phyloP scores from a whole-genome alignment of 2,113 vertebrate genomes.

The Globicephala melas region DNA sequence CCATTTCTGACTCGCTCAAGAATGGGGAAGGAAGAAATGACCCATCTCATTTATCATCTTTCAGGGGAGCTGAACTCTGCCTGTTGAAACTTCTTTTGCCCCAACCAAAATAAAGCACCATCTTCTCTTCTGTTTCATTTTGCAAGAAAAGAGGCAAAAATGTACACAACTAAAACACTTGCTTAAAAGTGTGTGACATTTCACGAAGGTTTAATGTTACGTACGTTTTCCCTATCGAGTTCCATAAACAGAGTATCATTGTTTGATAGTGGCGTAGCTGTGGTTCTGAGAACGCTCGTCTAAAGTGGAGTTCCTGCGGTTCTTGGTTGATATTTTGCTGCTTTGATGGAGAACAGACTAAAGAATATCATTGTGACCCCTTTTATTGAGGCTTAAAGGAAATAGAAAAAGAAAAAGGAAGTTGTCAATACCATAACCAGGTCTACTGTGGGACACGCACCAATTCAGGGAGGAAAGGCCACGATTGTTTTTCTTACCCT shows the following conservation, averaged over 20 bases:
- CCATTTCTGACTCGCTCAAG: neutral
- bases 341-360: neutral
- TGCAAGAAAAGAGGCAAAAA: conserved; percentile 22
- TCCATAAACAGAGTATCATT: conserved; percentile 59
- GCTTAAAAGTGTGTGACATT: neutral
- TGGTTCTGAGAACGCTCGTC: neutral
- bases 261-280: neutral
- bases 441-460: neutral
- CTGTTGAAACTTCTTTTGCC: conserved; percentile 8
- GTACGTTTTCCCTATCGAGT: neutral
- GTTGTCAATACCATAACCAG: neutral
- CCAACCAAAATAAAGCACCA: conserved; percentile 34
- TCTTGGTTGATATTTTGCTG: conserved; percentile 27
- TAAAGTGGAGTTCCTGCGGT: neutral
- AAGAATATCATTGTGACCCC: neutral
- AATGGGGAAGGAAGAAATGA: neutral
- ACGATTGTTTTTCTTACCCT: neutral
- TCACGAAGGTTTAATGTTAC: neutral
- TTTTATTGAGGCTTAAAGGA: conserved; percentile 23
- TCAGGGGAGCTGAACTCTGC: neutral
- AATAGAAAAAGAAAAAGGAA: conserved; percentile 38
- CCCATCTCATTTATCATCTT: neutral
- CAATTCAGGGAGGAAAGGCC: neutral
- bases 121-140: conserved; percentile 30
- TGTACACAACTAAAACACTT: neutral